Base-by-base conservation (phyloP, 2,888 invertebrate genomes). In the Ommatoiulus sabulosus region DNA sequence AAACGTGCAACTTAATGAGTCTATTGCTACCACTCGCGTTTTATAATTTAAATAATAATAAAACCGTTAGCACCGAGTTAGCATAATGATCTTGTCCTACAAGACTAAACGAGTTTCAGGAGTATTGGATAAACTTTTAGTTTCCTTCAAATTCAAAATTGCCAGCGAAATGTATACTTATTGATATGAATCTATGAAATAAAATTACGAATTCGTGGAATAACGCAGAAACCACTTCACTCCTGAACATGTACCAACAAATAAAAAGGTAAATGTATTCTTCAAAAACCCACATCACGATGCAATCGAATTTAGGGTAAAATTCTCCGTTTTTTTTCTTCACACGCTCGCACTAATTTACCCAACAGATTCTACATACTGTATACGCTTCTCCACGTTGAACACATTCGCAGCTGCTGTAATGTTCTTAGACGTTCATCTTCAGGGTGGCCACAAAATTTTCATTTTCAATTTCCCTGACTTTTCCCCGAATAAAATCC, bases 81-180 rank as follows among this genome's bases (percentile, higher is more conserved):
- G 80, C 35, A 80, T 80, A 80, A 80, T 80, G 80, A 3, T 80
- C 24, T 35, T 80, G 80, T 80, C 80, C 80, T 80, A 80, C 35
- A 80, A 8, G 24, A 24, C 24, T 24, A 24, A 80, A 80, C 80
- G 8, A 35, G 80, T 80, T 80, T 24, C 80, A 80, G 80, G 24
- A 35, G 24, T 10, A 10, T 35, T 1, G 7, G 10, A 7, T 35
- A 8, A 1, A 3, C 7, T 10, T 80, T 7, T 80, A 80, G 80
- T 35, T 80, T 35, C 35, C 80, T 35, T 80, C 5, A 20, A 72
- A 72, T 24, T 7, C n/a, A 24, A 24, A 72, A 72, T 24, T 72
- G 24, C 72, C 7, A 80, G 2, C 20, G 7, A 80, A 80, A 80
- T 80, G 12, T n/a, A n/a, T n/a, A 35, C 80, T 12, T 24, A 35